A percentile compares a stretch with the other conserved stretches of the same genome.
These are phyloP conservation scores for Helicolenus hilgendorfi DNA, from an alignment of 2,797 vertebrate genomes.

Conservation along the genomic window DNA sequence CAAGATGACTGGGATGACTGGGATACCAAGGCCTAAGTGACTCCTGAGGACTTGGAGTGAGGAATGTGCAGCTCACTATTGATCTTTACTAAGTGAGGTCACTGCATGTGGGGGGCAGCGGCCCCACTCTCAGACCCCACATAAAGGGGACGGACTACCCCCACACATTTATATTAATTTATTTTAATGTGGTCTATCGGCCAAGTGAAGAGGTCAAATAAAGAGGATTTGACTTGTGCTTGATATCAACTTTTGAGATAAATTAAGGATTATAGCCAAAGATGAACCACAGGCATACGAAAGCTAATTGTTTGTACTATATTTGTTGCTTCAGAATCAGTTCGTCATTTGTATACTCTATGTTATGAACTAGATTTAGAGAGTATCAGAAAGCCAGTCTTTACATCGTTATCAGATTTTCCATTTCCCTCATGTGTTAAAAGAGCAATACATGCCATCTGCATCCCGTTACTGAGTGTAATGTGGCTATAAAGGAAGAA, in stretches of 20 bases:
- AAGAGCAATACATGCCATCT: slow-evolving; percentile 40
- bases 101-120: slow-evolving; percentile 70
- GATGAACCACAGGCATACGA: slow-evolving; percentile 12
- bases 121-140: slow-evolving; percentile 62
- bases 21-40: slow-evolving; percentile 81
- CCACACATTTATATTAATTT: slow-evolving; percentile 55
- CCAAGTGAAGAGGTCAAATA: slow-evolving; percentile 4
- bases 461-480: slow-evolving; percentile 15
- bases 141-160: slow-evolving; percentile 57
- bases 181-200: slow-evolving; percentile 60
- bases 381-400: neutral
- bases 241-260: slow-evolving; percentile 2
- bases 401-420: neutral
- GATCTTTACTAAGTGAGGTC: slow-evolving; percentile 84
- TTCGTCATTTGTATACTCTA: slow-evolving; percentile 19
- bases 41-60: slow-evolving; percentile 66
- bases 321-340: slow-evolving; percentile 13
- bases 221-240: slow-evolving; percentile 24
- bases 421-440: slow-evolving; percentile 35
- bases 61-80: slow-evolving; percentile 84
- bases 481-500: slow-evolving; percentile 21
- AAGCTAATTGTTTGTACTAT: neutral
- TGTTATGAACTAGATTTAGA: slow-evolving; percentile 26
- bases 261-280: neutral
- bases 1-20: slow-evolving; percentile 79